Evolutionary conservation across 23 tunicate species (phyloP).

Genomic region (Trididemnum nubilum): DNA sequence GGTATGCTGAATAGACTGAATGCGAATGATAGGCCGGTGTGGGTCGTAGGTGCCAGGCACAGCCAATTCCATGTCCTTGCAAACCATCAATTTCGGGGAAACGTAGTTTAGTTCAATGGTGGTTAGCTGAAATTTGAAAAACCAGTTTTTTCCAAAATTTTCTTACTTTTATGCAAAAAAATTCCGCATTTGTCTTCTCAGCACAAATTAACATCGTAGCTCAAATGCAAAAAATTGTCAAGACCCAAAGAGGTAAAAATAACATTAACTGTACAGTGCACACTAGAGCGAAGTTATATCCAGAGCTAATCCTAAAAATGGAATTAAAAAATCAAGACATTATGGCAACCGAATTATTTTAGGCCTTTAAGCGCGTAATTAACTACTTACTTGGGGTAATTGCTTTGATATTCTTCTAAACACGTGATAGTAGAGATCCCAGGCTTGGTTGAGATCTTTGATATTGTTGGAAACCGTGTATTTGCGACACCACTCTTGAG

Average conservation of each 20-base stretch:
- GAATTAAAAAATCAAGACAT: too few species aligned
- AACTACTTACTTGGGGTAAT: slow-evolving; percentile 64
- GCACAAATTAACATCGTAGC: too few species aligned
- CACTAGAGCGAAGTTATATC: too few species aligned
- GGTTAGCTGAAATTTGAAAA: slow-evolving; percentile 79
- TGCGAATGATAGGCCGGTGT: slow-evolving; percentile 59
- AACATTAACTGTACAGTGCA: too few species aligned
- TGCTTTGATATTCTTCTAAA: slow-evolving; percentile 86
- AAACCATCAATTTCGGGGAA: slow-evolving; percentile 85
- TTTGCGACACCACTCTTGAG: slow-evolving; percentile 84
- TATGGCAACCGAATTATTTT: too few species aligned
- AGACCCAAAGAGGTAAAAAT: too few species aligned
- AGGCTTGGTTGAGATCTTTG: slow-evolving; percentile 92
- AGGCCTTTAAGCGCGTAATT: too few species aligned
- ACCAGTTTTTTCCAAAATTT: too few species aligned
- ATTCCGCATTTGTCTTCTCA: too few species aligned
- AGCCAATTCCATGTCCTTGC: slow-evolving; percentile 87
- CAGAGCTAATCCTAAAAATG: too few species aligned
- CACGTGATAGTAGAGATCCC: slow-evolving; percentile 95
- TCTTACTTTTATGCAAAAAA: too few species aligned
- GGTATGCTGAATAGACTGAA: slow-evolving; percentile 74
- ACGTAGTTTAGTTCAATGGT: slow-evolving; percentile 89
- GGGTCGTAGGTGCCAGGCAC: slow-evolving; percentile 99
- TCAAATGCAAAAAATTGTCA: too few species aligned
- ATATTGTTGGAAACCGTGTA: slow-evolving; percentile 63